Percentiles rank a stretch among this genome's conserved stretches.
These are phyloP conservation scores for Plebejus anna DNA, from an alignment of 2,888 invertebrate species.

Conservation along the genomic window DNA sequence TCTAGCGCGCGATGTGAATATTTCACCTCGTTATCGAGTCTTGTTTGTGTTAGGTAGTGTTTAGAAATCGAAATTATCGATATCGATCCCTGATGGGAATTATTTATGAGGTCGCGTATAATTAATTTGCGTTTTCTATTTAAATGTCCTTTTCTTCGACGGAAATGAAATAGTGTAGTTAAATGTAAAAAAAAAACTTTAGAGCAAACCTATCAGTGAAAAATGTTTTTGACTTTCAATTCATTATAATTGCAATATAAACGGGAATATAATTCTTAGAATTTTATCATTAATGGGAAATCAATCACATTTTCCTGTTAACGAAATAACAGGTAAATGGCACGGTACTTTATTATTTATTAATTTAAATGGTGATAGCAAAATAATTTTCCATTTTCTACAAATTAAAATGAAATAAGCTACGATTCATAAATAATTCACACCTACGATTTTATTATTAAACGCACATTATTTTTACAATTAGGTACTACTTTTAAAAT, in stretches of 20 bases:
- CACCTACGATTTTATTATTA: not conserved
- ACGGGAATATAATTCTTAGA: too few species aligned
- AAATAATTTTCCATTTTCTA: not conserved
- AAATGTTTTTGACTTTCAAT: too few species aligned
- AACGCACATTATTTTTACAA: not conserved
- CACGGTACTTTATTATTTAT: too few species aligned
- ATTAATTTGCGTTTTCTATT: slow-evolving; percentile 11
- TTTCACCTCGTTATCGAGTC: slow-evolving; percentile 80
- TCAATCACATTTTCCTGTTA: too few species aligned
- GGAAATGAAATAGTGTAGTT: too few species aligned
- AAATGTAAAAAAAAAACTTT: too few species aligned
- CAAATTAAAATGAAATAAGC: not conserved
- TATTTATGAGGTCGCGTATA: slow-evolving; percentile 29
- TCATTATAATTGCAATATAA: too few species aligned
- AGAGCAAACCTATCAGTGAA: too few species aligned
- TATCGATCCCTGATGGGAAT: slow-evolving; percentile 48
- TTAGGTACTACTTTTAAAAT: too few species aligned
- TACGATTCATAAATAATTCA: not conserved
- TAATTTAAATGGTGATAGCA: too few species aligned
- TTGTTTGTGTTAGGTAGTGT: slow-evolving; percentile 78
- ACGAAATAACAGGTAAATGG: too few species aligned
- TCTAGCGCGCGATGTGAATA: slow-evolving; percentile 76
- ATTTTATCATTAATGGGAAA: too few species aligned
- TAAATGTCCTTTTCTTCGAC: not conserved
- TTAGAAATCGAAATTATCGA: slow-evolving; percentile 51